Base-by-base conservation (phyloP, 2,888 invertebrate species). In the Cantharis flavilabris region DNA sequence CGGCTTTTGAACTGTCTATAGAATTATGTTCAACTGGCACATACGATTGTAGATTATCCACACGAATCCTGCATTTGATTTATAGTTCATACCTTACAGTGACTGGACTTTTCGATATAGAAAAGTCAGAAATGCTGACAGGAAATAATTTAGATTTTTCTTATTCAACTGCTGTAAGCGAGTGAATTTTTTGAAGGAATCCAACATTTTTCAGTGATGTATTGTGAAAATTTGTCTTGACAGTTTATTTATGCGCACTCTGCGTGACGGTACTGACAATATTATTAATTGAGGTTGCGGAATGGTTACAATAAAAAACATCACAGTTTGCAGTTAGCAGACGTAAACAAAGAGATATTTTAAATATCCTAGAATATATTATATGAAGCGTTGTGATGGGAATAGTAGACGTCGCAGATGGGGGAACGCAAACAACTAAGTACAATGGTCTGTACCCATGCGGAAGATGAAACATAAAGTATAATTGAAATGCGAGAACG, bases 401-500 rank as follows among this genome's bases (percentile, higher is more conserved):
- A 80, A 81, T 79, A 83, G 82, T 82, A 83, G 85, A 84, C 28
- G 28, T 30, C 28, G 84, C 84, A 84, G 84, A 85, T 84, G 85
- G 84, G 82, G 81, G 82, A 81, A 81, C 83, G 80, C 72, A 83
- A 83, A 85, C 84, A 84, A 80, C 78, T 70, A 76, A 30, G 73
- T 73, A 81, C 79, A 81, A 84, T 84, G 83, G 84, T 80, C 83
- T 80, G 82, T 84, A 83, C 83, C 83, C 85, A 84, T 85, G 86
- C 84, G 85, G 85, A 86, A 86, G 85, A 85, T 85, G 84, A 85
- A 85, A 84, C 85, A 85, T 84, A 85, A 85, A 86, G 83, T 85
- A 85, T 86, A 86, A 86, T 86, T 86, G 85, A 84, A 86, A 85
- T 83, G 84, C 84, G 83, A 84, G 83, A 81, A 83, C 81, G 83